Evolutionary conservation across 2,113 vertebrate genomes (phyloP).

Genomic region (Sorex araneus): DNA sequence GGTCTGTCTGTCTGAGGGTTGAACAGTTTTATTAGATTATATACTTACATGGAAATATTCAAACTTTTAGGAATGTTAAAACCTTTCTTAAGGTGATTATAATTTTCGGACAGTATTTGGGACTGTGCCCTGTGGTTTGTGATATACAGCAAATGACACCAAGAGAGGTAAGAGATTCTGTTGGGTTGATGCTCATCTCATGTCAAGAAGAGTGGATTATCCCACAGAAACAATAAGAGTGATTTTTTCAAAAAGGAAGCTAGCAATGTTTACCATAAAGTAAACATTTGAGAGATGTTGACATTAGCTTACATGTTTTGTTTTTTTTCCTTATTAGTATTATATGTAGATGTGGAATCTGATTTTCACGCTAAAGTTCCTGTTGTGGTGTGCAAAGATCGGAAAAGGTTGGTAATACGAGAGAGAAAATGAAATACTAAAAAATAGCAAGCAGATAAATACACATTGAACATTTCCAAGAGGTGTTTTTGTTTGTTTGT

Average conservation of each 20-base stretch:
- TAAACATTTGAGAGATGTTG: conserved; percentile 57
- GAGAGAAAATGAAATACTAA: conserved; percentile 64
- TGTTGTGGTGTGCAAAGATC: conserved; percentile 96
- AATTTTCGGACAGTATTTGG: conserved; percentile 64
- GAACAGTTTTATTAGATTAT: conserved; percentile 57
- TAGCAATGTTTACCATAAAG: conserved; percentile 9
- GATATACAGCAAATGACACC: conserved; percentile 19
- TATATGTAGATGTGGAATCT: conserved; percentile 96
- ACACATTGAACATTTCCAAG: conserved; percentile 23
- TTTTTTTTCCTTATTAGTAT: conserved; percentile 87
- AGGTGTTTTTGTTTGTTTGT: background rate
- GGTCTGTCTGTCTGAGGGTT: conserved; percentile 54
- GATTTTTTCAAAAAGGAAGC: conserved; percentile 53
- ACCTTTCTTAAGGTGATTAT: conserved; percentile 68
- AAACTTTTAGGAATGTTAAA: conserved; percentile 70
- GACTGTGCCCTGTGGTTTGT: conserved; percentile 52
- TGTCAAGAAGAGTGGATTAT: conserved; percentile 35
- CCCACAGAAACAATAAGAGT: conserved; percentile 51
- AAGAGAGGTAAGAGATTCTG: conserved; percentile 59
- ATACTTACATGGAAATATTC: conserved; percentile 63
- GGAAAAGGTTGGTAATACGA: conserved; percentile 91
- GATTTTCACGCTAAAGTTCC: conserved; percentile 99
- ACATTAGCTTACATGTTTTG: conserved; percentile 70
- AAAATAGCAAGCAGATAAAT: background rate
- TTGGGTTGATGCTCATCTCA: conserved; percentile 43